Evolutionary conservation across 2,888 invertebrate species (phyloP), one percentile per base, ranked within the genome.

Genomic region (Octonoba sinensis): DNA sequence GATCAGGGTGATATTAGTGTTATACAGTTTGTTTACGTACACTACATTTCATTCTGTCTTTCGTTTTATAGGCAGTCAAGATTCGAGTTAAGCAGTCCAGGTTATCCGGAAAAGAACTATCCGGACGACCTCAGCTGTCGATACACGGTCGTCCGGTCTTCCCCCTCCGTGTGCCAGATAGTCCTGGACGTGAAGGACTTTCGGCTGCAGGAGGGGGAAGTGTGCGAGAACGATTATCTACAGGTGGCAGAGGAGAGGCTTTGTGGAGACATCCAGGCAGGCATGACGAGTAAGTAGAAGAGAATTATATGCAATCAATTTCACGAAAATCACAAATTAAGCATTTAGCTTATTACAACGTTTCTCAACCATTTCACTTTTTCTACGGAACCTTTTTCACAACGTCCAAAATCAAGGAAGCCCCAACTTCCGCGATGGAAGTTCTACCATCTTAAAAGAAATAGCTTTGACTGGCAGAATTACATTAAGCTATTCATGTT

Each of bases 211-310:
- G 76, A 83, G 16, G 82, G 83, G 0, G 69, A 75, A 13, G 84
- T 85, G 36, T 86, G 86, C 64, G 70, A 74, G 47, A 81, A 78
- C 15, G 86, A 86, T 69, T 86, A 84, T 69, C 64, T 86, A 18
- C 84, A 85, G 49, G 85, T 86, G 64, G 85, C 85, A 18, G 84
- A 85, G 20, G 83, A 84, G 57, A 72, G 84, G 12, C 71, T 86
- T 24, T 86, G 86, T 66, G 86, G 86, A 11, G 79, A 51, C 2
- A 71, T 86, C 0, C 82, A 83, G 16, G 44, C 56, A 8, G 83
- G 83, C 44, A 85, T 84, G 71, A 82, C 69, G 16, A 65, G 82
- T 82, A 15, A 70, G 74, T 69, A 6, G 27, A 27, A n/a, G n/a
- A n/a, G n/a, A n/a, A n/a, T n/a, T n/a, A n/a, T n/a, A n/a, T n/a